phyloP scores from a whole-genome alignment of 1,140 invertebrate species.

The Ganaspis sp. region DNA sequence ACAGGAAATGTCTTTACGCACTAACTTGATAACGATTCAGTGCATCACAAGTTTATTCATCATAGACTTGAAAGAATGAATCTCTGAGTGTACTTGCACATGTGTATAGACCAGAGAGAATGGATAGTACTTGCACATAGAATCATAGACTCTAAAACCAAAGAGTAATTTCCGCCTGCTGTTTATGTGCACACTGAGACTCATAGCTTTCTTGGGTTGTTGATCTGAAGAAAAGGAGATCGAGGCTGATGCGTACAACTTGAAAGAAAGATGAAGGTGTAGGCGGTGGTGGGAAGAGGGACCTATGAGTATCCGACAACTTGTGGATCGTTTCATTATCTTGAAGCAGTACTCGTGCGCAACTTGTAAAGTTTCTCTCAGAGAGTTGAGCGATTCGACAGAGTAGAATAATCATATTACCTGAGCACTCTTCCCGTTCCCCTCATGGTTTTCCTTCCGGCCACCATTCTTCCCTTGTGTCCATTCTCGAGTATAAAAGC shows the following conservation, averaged over 20 bases:
- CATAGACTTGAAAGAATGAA: too few relatives aligned
- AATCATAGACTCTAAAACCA: too few relatives aligned
- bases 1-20: too few relatives aligned
- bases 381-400: constrained; percentile 59
- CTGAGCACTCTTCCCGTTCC: constrained; percentile 34
- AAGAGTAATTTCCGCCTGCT: too few relatives aligned
- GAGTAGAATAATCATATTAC: constrained; percentile 69
- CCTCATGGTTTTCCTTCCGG: constrained; percentile 36
- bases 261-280: background rate
- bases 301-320: constrained; percentile 59
- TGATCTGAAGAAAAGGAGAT: background rate
- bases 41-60: too few relatives aligned
- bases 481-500: constrained; percentile 32
- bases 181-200: too few relatives aligned
- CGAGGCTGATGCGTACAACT: background rate
- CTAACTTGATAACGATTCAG: too few relatives aligned
- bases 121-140: too few relatives aligned
- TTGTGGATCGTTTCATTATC: constrained; percentile 72
- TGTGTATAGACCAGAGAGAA: too few relatives aligned
- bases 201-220: background rate
- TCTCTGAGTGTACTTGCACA: too few relatives aligned
- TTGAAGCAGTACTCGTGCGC: constrained; percentile 61
- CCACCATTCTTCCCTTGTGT: constrained; percentile 46
- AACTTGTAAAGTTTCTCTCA: constrained; percentile 67
- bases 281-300: constrained; percentile 29